These are phyloP conservation scores for Forbesichthys agassizii DNA, from an alignment of 2,113 vertebrate genomes.

Conservation along the genomic window DNA sequence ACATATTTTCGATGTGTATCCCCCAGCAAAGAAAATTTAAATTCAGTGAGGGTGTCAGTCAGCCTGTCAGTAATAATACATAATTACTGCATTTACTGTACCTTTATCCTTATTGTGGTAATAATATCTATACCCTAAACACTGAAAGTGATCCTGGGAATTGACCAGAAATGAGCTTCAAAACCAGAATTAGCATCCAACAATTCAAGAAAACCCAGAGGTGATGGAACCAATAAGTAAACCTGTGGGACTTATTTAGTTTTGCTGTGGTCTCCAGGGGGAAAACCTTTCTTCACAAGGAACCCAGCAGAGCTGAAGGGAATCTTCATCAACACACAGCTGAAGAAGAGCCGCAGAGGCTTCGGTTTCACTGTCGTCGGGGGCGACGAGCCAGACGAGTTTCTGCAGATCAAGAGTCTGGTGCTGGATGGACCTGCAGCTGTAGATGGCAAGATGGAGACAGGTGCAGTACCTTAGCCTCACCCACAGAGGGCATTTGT, in stretches of 20 bases:
- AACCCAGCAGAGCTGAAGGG: constrained; percentile 97
- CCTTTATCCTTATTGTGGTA: no score
- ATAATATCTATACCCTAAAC: no score
- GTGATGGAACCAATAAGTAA: background rate
- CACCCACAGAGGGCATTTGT: constrained; percentile 54
- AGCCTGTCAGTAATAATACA: background rate
- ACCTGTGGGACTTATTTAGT: background rate
- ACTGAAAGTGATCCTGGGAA: background rate
- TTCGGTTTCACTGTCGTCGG: constrained; percentile 98
- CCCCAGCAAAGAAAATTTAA: background rate
- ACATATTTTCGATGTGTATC: background rate
- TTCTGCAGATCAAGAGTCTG: constrained; percentile 98
- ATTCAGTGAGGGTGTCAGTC: background rate
- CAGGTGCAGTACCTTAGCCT: constrained; percentile 79
- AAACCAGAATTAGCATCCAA: background rate
- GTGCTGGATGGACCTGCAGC: constrained; percentile 96
- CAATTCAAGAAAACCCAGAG: background rate
- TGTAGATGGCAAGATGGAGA: constrained; percentile 97
- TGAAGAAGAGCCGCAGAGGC: constrained; percentile 94
- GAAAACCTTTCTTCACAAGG: constrained; percentile 97
- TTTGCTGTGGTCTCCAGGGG: constrained; percentile 64
- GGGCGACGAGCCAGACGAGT: constrained; percentile 96
- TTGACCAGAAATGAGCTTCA: no score
- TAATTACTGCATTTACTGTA: no score
- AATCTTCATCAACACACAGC: constrained; percentile 95